Evolutionary conservation across 2,888 invertebrate genomes (phyloP), one percentile per base, ranked within the genome.

Genomic region (Tipula confusa): DNA sequence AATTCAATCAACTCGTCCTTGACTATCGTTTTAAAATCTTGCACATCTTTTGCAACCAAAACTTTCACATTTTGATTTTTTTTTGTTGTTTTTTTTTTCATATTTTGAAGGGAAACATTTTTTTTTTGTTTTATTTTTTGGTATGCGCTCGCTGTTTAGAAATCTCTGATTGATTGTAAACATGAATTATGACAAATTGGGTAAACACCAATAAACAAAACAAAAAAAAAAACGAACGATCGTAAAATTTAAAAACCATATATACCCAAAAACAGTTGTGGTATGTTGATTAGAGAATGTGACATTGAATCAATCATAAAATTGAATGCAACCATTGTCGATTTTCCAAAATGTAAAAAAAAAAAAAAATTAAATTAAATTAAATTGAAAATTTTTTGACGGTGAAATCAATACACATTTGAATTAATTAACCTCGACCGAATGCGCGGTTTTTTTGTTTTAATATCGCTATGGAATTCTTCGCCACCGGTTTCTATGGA

Each of bases 1-100:
- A n/a, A 11, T 36, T 9, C 36, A 36, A 36, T 15, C 18, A 18
- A 64, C 2, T 24, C 24, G 64, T 64, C 64, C 64, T 64, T 64
- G 64, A 64, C 64, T 64, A 64, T 24, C 24, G 13, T 24, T 64
- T 64, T 9, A 64, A n/a, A n/a, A 64, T 64, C 64, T 64, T 11
- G 64, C 64, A n/a, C n/a, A 64, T 64, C 64, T 64, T 64, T 64
- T 64, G 64, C 64, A 64, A 64, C 64, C 64, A 64, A 64, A 64
- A 64, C 64, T 64, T 64, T 64, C 64, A 64, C 9, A n/a, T 64
- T 64, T 64, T 24, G 64, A 64, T 64, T 24, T n/a, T n/a, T n/a
- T n/a, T n/a, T n/a, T n/a, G n/a, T n/a, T n/a, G n/a, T n/a, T n/a
- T n/a, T n/a, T n/a, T n/a, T n/a, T n/a, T n/a, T n/a, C 2, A n/a